phyloP scores from a whole-genome alignment of 2,888 invertebrate species.

The Zeuzera pyrina region DNA sequence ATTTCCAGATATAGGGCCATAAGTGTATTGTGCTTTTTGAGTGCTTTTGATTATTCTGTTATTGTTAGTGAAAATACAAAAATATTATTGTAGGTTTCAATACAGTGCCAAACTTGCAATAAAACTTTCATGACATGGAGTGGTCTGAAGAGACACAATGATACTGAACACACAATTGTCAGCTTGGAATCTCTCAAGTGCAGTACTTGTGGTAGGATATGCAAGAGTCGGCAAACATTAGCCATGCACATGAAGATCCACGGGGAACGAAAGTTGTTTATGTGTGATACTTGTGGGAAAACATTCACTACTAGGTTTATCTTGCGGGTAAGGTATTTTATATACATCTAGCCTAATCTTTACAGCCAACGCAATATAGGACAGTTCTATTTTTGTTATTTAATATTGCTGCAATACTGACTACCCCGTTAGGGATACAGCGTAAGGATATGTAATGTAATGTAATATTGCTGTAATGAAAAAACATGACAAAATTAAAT shows the following conservation, averaged over 20 bases:
- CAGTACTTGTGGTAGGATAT: conserved; percentile 46
- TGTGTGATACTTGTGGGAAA: conserved; percentile 59
- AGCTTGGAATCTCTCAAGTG: conserved; percentile 42
- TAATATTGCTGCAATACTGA: not conserved
- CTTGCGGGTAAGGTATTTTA: conserved; percentile 39
- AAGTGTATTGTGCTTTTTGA: not conserved
- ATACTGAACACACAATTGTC: conserved; percentile 39
- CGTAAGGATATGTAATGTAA: too few relatives aligned
- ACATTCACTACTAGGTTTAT: conserved; percentile 35
- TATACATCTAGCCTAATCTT: too few relatives aligned
- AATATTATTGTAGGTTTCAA: conserved; percentile 19
- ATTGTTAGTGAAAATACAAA: conserved; percentile 4
- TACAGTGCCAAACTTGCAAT: conserved; percentile 42
- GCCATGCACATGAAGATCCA: conserved; percentile 44
- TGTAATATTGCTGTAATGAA: not conserved
- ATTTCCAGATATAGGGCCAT: not conserved
- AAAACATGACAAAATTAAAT: too few relatives aligned
- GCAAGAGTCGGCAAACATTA: conserved; percentile 41
- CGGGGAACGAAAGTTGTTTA: conserved; percentile 28
- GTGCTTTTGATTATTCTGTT: conserved; percentile 14
- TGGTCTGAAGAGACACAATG: conserved; percentile 44
- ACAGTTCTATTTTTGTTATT: not conserved
- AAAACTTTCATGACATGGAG: conserved; percentile 53
- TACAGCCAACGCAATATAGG: too few relatives aligned
- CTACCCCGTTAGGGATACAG: too few relatives aligned